Base-by-base conservation (phyloP, 2,797 vertebrate species). In the Poeciliopsis infans region DNA sequence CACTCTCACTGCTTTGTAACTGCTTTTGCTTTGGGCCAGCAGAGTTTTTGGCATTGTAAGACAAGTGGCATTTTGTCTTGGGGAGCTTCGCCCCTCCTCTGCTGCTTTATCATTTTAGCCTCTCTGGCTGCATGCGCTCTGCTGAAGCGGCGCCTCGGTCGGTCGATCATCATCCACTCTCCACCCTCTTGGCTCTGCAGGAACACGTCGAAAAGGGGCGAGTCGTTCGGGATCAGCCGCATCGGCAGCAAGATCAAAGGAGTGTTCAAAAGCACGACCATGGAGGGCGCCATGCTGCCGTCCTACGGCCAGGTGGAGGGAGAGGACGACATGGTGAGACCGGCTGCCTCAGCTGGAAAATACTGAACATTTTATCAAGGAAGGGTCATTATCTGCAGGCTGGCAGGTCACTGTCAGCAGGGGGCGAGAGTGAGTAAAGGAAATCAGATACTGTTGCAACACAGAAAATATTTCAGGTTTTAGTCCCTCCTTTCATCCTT, bases 181-280 rank as follows among this genome's bases (percentile, higher is more conserved):
- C 36, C 49, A 68, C 82, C 77, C 59, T 53, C 28, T 93, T 78
- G 85, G 84, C 81, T 79, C 83, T 77, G 90, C 92, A 98, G 97
- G 95, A 97, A 92, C 91, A 96, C 96, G 20, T 97, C 97, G 76
- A 98, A 97, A 92, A 96, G 97, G 91, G 97, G 97, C 83, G 98
- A 99, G 91, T 96, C 97, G 2, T 99, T 97, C 84, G 98, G 97
- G 85, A 99, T 99, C 93, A 97, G 97, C 93, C 97, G 95, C 94
- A 98, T 99, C 86, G 97, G 98, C 86, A 98, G 97, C 87, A 98
- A 97, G 95, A 97, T 99, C 87, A 99, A 98, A 95, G 97, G 97
- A 8, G 98, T 98, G 5, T 99, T 99, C 93, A 99, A 97, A 93
- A 98, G 97, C 88, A 98, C 97, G 31, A 97, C 98, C 20, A 97